These are phyloP conservation scores for Nannoperca australis DNA, from an alignment of 2,797 vertebrate genomes.

Conservation along the genomic window DNA sequence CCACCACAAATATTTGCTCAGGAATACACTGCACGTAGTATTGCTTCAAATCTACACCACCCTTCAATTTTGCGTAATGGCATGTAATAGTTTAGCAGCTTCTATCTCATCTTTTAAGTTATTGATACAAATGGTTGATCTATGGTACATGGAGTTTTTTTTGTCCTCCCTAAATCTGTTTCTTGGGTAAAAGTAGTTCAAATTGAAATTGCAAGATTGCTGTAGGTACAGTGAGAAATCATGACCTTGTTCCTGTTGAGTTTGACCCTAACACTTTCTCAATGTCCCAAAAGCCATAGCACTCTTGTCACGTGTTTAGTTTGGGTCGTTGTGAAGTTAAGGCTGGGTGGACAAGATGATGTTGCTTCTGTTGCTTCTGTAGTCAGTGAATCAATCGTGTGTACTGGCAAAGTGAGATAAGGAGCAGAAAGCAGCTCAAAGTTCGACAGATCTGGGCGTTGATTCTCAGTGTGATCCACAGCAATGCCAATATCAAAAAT, in stretches of 20 bases:
- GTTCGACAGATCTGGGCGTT: neutral
- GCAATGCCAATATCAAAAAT: neutral
- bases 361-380: neutral
- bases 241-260: neutral
- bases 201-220: neutral
- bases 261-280: neutral
- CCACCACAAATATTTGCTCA: constrained; percentile 73
- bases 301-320: neutral
- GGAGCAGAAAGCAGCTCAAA: neutral
- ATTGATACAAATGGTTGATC: neutral
- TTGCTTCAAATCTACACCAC: constrained; percentile 39
- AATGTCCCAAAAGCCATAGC: neutral
- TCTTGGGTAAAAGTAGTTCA: neutral
- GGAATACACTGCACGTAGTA: constrained; percentile 56
- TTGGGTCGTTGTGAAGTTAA: neutral
- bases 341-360: neutral
- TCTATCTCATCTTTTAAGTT: neutral
- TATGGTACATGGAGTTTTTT: neutral
- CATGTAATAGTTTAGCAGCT: constrained; percentile 11
- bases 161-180: neutral
- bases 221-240: neutral
- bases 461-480: too few relatives aligned
- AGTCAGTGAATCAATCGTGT: neutral
- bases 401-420: neutral
- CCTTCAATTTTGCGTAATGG: constrained; percentile 17